Conservation (phyloP, 1,140 invertebrate species). For the Polypedilum pembai region DNA sequence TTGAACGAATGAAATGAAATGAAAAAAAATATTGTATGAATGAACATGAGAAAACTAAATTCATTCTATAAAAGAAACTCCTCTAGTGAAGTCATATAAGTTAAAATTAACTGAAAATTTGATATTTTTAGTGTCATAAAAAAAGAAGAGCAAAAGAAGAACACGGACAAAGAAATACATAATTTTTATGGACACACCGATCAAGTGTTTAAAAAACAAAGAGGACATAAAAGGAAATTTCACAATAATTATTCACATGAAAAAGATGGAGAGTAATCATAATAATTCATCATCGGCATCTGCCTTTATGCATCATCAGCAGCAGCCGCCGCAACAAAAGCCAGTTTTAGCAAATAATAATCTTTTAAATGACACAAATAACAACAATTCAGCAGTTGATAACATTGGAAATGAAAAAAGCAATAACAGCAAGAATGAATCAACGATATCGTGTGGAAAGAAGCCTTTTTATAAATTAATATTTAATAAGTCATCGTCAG, state of each 20-base stretch:
- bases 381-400: neutral
- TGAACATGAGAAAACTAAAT: too few species aligned
- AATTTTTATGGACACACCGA: constrained; percentile 8
- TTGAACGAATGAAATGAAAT: too few species aligned
- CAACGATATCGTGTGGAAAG: neutral
- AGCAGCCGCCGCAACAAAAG: neutral
- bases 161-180: neutral
- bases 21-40: too few species aligned
- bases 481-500: constrained; percentile 6
- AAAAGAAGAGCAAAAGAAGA: neutral
- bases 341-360: neutral
- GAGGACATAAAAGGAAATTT: neutral
- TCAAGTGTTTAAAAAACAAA: neutral
- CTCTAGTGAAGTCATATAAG: too few species aligned
- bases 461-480: constrained; percentile 22
- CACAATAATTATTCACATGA: constrained; percentile 2
- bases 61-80: too few species aligned
- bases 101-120: neutral
- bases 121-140: neutral
- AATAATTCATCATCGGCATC: neutral
- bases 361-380: constrained; percentile 2
- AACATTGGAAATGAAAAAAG: neutral
- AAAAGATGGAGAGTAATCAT: constrained; percentile 6
- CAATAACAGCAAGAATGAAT: neutral
- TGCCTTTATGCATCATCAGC: neutral